Percentiles rank a stretch among this genome's conserved stretches.
These are phyloP conservation scores for Pristionchus japonicus DNA, from an alignment of 2,888 invertebrate species.

Conservation along the genomic window DNA sequence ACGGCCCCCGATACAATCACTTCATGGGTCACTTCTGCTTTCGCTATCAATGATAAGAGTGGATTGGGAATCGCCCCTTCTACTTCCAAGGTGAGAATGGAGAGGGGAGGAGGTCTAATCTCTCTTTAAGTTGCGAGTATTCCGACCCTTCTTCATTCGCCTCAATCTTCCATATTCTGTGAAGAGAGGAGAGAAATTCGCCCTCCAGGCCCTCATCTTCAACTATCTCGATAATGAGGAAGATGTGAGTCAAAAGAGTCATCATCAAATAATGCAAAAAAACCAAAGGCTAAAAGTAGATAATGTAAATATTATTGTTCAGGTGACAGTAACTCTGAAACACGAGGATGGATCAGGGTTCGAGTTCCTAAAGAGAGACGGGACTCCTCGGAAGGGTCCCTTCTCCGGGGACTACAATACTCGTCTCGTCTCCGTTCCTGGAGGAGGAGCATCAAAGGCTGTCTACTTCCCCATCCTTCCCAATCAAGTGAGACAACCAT, in stretches of 20 bases:
- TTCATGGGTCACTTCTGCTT: slow-evolving; percentile 88
- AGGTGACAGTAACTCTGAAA: slow-evolving; percentile 87
- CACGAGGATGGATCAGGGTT: slow-evolving; percentile 81
- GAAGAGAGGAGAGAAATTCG: slow-evolving; percentile 90
- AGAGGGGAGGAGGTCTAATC: neutral
- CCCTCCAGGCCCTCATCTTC: slow-evolving; percentile 81
- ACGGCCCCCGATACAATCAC: slow-evolving; percentile 87
- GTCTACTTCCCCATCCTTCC: slow-evolving; percentile 85
- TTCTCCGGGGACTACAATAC: slow-evolving; percentile 62
- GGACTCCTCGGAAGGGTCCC: slow-evolving; percentile 54
- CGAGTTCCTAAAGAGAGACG: slow-evolving; percentile 74
- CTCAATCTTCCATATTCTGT: slow-evolving; percentile 90
- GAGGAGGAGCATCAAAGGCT: slow-evolving; percentile 73
- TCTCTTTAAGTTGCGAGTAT: slow-evolving; percentile 81
- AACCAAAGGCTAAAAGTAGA: neutral
- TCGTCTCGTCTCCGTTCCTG: slow-evolving; percentile 71
- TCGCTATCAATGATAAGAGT: slow-evolving; percentile 84
- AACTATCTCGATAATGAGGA: slow-evolving; percentile 87
- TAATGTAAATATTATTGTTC: neutral
- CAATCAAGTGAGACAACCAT: slow-evolving; percentile 69
- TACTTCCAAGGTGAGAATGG: slow-evolving; percentile 60
- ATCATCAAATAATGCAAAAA: neutral
- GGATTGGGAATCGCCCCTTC: slow-evolving; percentile 85
- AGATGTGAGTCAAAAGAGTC: slow-evolving; percentile 69
- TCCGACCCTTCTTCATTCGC: slow-evolving; percentile 88